Evolutionary conservation across 2,113 vertebrate species (phyloP), one percentile per base, ranked within the genome.

Genomic region (Okapia johnstoni): DNA sequence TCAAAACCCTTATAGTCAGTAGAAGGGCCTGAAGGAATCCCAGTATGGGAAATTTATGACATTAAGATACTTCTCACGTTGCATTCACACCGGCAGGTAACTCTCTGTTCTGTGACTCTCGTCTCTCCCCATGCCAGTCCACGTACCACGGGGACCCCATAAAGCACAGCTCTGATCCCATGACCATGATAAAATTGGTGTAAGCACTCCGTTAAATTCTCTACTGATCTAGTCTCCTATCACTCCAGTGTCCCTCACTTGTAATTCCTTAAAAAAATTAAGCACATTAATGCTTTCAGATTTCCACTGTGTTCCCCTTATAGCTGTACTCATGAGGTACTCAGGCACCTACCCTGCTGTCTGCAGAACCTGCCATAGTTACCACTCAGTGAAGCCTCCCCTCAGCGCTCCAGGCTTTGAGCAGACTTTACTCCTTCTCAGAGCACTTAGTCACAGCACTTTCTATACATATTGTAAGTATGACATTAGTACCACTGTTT

Each of bases 141-240:
- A 43, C 0, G 5, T 7, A n/a, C 88, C 26, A 66, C 0, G 0
- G 0, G 15, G 85, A 73, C 61, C 46, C 33, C 57, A 2, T 23
- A 25, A 90, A 58, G 30, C 33, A n/a, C 12, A 46, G 89, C 66
- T 30, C 55, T 87, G 23, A 60, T 4, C 58, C 26, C 81, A 55
- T 52, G 23, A 40, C 16, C 81, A 46, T 52, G n/a, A 40, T 15
- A 60, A 36, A 79, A 50, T 2, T 54, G 5, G 52, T 50, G 66
- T 57, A 16, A 48, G 28, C 6, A 46, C 52, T 21, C 46, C 14
- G 1, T 36, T 25, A 70, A 80, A 26, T 50, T 76, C n/a, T 83
- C 46, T 58, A 40, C 63, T 79, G 23, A 60, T 21, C 21, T 23
- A 61, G 16, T 73, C 21, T 76, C 85, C 50, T 13, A 52, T 15